These are phyloP conservation scores for Agelas oroides DNA, from an alignment of 37 sponge, comb jelly and placozoan species.

Conservation along the genomic window DNA sequence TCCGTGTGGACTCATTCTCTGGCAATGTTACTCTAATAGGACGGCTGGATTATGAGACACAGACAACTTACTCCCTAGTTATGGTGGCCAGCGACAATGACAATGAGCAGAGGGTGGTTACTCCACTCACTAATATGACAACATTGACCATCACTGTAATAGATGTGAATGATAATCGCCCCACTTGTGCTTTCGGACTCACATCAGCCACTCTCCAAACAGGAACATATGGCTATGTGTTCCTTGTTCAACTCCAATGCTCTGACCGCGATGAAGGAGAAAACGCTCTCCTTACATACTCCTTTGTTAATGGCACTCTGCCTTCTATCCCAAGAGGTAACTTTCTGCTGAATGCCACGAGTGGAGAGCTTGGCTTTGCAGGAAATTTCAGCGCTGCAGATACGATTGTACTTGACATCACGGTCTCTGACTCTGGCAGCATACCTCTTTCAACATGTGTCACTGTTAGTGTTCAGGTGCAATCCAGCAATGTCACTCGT, in stretches of 20 bases:
- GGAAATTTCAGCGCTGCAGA: conserved; percentile 12
- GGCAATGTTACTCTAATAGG: conserved; percentile 53
- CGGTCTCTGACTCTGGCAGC: conserved; percentile 39
- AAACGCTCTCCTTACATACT: conserved; percentile 38
- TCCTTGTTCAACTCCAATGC: conserved; percentile 39
- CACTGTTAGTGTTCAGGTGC: conserved; percentile 9
- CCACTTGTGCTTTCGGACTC: conserved; percentile 18
- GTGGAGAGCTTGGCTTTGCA: conserved; percentile 27
- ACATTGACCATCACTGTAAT: conserved; percentile 33
- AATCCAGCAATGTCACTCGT: background rate
- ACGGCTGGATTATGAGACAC: conserved; percentile 19
- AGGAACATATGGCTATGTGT: conserved; percentile 4
- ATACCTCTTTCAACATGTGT: background rate
- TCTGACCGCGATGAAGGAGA: conserved; percentile 50
- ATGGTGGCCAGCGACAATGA: conserved; percentile 65
- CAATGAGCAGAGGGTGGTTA: background rate
- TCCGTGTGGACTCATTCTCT: conserved; percentile 23
- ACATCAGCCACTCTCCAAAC: background rate
- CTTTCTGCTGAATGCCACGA: conserved; percentile 8
- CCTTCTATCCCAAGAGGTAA: conserved; percentile 15
- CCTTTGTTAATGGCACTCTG: conserved; percentile 17
- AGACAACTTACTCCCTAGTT: conserved; percentile 6
- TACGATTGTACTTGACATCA: conserved; percentile 29
- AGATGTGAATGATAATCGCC: conserved; percentile 78
- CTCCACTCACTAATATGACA: background rate